Conservation (phyloP, 2,797 vertebrate species). For the Pantherophis vulpinus region DNA sequence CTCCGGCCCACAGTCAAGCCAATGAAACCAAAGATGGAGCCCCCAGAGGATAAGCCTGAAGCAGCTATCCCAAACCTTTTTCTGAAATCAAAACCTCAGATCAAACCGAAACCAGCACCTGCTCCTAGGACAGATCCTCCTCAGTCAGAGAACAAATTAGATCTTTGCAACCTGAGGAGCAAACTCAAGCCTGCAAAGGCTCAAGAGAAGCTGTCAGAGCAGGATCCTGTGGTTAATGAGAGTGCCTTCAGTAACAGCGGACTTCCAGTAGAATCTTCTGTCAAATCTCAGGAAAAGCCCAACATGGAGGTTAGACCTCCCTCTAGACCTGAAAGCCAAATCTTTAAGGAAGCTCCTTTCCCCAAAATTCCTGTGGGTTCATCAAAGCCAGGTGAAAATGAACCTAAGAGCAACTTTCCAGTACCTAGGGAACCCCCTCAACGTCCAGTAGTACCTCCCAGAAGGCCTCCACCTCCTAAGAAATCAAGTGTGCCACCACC, state of each 20-base stretch:
- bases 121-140: slow-evolving; percentile 78
- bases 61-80: slow-evolving; percentile 70
- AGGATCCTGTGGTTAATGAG: slow-evolving; percentile 64
- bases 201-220: slow-evolving; percentile 70
- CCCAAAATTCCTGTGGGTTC: slow-evolving; percentile 60
- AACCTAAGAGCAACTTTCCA: slow-evolving; percentile 60
- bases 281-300: slow-evolving; percentile 66
- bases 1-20: slow-evolving; percentile 89
- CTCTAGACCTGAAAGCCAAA: slow-evolving; percentile 73
- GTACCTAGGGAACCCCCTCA: slow-evolving; percentile 79
- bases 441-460: slow-evolving; percentile 83
- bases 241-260: slow-evolving; percentile 55
- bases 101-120: slow-evolving; percentile 87
- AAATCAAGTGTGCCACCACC: slow-evolving; percentile 74
- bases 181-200: slow-evolving; percentile 89
- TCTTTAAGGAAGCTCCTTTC: slow-evolving; percentile 45
- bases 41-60: slow-evolving; percentile 76
- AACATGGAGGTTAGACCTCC: slow-evolving; percentile 70
- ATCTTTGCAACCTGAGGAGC: slow-evolving; percentile 92
- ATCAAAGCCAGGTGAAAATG: slow-evolving; percentile 59
- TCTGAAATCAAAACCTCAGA: slow-evolving; percentile 85
- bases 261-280: slow-evolving; percentile 49
- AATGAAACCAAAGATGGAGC: slow-evolving; percentile 82
- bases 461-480: slow-evolving; percentile 94
- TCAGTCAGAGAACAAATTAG: slow-evolving; percentile 82